phyloP scores from a whole-genome alignment of 2,888 invertebrate species.

The Drosophila acutilabella region DNA sequence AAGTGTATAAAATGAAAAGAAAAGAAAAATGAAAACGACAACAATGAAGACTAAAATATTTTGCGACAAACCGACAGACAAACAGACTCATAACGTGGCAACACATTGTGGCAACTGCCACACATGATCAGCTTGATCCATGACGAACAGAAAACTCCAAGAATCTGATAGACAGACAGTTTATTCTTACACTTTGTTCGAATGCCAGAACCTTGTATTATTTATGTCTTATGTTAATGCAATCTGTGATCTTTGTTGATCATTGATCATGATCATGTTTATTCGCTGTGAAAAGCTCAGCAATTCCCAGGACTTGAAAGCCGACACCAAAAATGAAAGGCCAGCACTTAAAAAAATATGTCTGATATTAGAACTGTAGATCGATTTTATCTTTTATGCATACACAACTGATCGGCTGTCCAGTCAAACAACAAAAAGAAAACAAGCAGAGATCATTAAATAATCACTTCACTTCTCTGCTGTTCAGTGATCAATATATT shows the following conservation, averaged over 20 bases:
- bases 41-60: conserved; percentile 6
- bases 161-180: conserved; percentile 19
- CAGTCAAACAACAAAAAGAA: no score
- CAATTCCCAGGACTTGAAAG: not conserved
- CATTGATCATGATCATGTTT: conserved; percentile 1
- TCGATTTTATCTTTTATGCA: not conserved
- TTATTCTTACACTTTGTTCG: conserved; percentile 1
- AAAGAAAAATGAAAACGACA: conserved; percentile 2
- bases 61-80: conserved; percentile 10
- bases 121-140: conserved; percentile 9
- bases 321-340: not conserved
- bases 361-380: not conserved
- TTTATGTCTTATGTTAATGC: conserved; percentile 7
- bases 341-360: not conserved
- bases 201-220: not conserved
- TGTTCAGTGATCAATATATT: no score
- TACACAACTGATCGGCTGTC: no score
- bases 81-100: conserved; percentile 19
- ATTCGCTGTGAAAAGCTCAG: not conserved
- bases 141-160: conserved; percentile 26
- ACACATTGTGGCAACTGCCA: conserved; percentile 36
- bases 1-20: conserved; percentile 19
- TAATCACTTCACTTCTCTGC: no score
- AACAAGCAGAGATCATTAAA: no score
- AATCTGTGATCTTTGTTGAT: conserved; percentile 11